Evolutionary conservation across 2,797 vertebrate species (phyloP), one percentile per base, ranked within the genome.

Genomic region (Amphiprion clarkii): DNA sequence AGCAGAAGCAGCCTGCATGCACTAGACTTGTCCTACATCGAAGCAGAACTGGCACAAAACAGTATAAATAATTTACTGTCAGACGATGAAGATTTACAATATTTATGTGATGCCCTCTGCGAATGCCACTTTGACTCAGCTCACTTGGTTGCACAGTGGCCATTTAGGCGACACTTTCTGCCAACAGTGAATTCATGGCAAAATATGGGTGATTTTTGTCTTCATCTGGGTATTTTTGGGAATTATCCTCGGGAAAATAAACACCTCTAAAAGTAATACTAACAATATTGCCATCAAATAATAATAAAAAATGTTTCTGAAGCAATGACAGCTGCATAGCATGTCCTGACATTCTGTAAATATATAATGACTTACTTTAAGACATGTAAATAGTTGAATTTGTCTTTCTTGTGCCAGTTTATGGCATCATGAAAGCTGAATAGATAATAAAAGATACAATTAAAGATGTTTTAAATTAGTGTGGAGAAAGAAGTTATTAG

Each of bases 1-100:
- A 46, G 33, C 36, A 68, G 74, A 1, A 19, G 53, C 64, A 70
- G 46, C 31, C 16, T 52, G 36, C 4, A 3, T 51, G 31, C 7
- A 14, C 51, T n/a, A 49, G n/a, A 56, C 51, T 62, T 82, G 84
- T 69, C 83, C 84, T 73, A 90, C 65, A 85, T 87, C 42, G 49
- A 67, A 66, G 60, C 79, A 25, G 14, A 69, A 49, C 74, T 70
- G 54, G 59, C 71, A 73, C 46, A 73, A 71, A 56, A 70, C 56
- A 23, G 29, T 51, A 31, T 93, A 60, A 91, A 93, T 92, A 84
- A 93, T 93, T 93, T 33, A 93, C 25, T 8, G 49, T 67, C 33
- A 11, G 66, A 72, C 76, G 58, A 40, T 62, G 58, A 55, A 64
- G 65, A 39, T 54, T 71, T 93, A 14, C 56, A 93, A 87, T 89